A percentile compares a stretch with the other conserved stretches of the same genome.
phyloP scores from a whole-genome alignment of 1,140 invertebrate genomes.

The Drosophila sp. region DNA sequence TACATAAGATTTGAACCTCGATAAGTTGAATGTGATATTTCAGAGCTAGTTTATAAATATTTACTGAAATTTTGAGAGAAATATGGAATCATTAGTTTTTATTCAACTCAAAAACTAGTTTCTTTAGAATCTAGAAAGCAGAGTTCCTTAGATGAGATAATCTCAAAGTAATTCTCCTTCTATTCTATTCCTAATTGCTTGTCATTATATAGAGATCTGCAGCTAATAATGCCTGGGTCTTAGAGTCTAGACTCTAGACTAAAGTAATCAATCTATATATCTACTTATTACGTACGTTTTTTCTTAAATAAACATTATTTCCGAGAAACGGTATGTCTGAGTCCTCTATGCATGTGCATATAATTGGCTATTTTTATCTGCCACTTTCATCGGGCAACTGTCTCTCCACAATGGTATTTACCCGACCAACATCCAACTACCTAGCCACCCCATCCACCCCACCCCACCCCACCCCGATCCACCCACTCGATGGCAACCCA shows the following conservation, averaged over 20 bases:
- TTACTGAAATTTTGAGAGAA: too few species aligned
- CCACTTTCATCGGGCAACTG: neutral
- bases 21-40: too few species aligned
- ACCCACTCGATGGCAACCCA: slow-evolving; percentile 7
- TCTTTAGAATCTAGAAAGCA: too few species aligned
- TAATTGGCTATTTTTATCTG: slow-evolving; percentile 14
- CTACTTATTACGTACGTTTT: neutral
- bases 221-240: neutral
- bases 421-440: neutral
- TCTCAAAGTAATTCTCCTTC: too few species aligned
- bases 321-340: neutral
- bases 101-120: too few species aligned
- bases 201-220: neutral
- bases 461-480: slow-evolving; percentile 7
- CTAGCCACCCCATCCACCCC: slow-evolving; percentile 7
- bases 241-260: slow-evolving; percentile 6
- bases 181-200: neutral
- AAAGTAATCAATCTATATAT: neutral
- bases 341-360: slow-evolving; percentile 8
- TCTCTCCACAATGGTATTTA: neutral
- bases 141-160: too few species aligned
- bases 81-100: too few species aligned
- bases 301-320: neutral
- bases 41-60: too few species aligned
- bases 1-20: too few species aligned